A percentile compares a stretch with the other conserved stretches of the same genome.
Evolutionary conservation across 1,140 invertebrate genomes (phyloP).

Genomic region (Cydia fagiglandana): DNA sequence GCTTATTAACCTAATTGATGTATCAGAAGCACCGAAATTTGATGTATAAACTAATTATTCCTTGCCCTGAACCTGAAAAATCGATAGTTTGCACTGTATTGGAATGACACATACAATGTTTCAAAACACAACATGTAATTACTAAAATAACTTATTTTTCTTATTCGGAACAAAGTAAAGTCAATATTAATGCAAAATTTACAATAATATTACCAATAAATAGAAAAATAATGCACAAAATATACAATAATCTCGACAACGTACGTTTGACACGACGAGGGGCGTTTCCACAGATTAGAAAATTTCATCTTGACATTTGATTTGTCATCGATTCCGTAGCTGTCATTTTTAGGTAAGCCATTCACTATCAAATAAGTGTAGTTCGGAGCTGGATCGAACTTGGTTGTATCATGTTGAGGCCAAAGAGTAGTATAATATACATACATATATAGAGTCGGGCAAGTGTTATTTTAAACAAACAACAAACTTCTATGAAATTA

Average conservation of each 20-base stretch:
- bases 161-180: neutral
- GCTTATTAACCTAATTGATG: neutral
- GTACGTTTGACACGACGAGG: conserved; percentile 29
- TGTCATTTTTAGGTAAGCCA: neutral
- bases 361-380: neutral
- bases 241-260: conserved; percentile 1
- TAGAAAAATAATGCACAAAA: conserved; percentile 2
- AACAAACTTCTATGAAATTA: too few species aligned
- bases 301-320: neutral
- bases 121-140: conserved; percentile 2
- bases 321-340: neutral
- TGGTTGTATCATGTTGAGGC: neutral
- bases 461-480: too few species aligned
- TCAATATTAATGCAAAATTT: neutral
- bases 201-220: conserved; percentile 13
- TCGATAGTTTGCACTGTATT: neutral
- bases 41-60: conserved; percentile 21
- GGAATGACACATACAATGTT: neutral
- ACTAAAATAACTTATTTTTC: neutral
- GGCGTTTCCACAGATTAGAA: conserved; percentile 26
- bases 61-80: conserved; percentile 18
- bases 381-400: neutral
- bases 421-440: too few species aligned
- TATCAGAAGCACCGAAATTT: neutral
- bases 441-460: too few species aligned